Evolutionary conservation across 2,888 invertebrate species (phyloP).

Genomic region (Papilio demoleus): DNA sequence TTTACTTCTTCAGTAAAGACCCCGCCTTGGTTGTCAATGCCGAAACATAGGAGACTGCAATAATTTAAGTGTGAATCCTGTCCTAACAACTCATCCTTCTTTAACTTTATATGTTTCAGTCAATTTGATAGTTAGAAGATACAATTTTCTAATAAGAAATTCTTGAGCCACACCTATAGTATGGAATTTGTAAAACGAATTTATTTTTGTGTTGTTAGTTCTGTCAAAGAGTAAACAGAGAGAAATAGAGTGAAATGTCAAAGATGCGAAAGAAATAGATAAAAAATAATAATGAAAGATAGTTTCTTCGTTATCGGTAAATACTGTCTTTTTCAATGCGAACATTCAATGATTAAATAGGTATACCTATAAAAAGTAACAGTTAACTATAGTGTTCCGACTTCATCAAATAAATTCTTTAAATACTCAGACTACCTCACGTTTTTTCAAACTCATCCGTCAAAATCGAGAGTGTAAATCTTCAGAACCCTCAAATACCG

Average conservation of each 20-base stretch:
- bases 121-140: slow-evolving; percentile 8
- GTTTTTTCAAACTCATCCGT: too few relatives aligned
- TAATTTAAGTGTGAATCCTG: background rate
- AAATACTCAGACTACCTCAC: too few relatives aligned
- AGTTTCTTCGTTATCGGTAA: too few relatives aligned
- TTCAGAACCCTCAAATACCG: too few relatives aligned
- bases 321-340: too few relatives aligned
- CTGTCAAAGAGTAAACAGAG: slow-evolving; percentile 13
- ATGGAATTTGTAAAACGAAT: slow-evolving; percentile 35
- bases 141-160: slow-evolving; percentile 22
- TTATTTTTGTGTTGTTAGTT: slow-evolving; percentile 20
- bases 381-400: too few relatives aligned
- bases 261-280: background rate
- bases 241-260: background rate
- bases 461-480: too few relatives aligned
- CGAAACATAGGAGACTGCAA: background rate
- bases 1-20: slow-evolving; percentile 16
- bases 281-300: background rate
- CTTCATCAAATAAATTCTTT: background rate
- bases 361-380: too few relatives aligned
- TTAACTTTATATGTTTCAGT: background rate
- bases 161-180: slow-evolving; percentile 31
- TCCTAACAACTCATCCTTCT: background rate
- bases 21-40: slow-evolving; percentile 14
- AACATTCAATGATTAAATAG: too few relatives aligned